phyloP scores from a whole-genome alignment of 2,113 vertebrate genomes.

The Stigmatopora nigra region DNA sequence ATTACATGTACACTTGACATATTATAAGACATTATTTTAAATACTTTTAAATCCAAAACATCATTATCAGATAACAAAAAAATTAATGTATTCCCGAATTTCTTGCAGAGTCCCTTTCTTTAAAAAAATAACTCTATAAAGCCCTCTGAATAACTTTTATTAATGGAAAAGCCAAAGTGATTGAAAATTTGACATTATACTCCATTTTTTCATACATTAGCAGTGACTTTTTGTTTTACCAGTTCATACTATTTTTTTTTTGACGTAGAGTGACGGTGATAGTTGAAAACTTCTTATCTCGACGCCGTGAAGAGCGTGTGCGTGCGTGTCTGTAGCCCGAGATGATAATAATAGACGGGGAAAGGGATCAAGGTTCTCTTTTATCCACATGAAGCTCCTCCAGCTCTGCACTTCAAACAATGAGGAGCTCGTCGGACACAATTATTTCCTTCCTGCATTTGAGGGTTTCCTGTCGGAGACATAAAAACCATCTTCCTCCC shows the following conservation, averaged over 20 bases:
- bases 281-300: background rate
- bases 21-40: too few relatives aligned
- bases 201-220: background rate
- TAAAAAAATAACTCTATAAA: background rate
- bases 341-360: background rate
- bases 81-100: background rate
- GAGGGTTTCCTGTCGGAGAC: conserved; percentile 14
- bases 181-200: background rate
- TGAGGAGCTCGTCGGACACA: conserved; percentile 30
- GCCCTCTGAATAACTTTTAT: background rate
- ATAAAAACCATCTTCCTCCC: conserved; percentile 29
- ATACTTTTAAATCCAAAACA: too few relatives aligned
- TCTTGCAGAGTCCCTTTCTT: background rate
- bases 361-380: background rate
- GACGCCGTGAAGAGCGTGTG: background rate
- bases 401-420: conserved; percentile 28
- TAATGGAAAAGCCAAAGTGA: background rate
- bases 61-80: too few relatives aligned
- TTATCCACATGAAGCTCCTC: conserved; percentile 28
- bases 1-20: too few relatives aligned
- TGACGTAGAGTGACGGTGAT: background rate
- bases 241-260: background rate
- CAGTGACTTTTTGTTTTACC: background rate
- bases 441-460: conserved; percentile 28
- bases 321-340: background rate